Conservation (phyloP, 2,113 vertebrate species). For the Antennarius striatus region DNA sequence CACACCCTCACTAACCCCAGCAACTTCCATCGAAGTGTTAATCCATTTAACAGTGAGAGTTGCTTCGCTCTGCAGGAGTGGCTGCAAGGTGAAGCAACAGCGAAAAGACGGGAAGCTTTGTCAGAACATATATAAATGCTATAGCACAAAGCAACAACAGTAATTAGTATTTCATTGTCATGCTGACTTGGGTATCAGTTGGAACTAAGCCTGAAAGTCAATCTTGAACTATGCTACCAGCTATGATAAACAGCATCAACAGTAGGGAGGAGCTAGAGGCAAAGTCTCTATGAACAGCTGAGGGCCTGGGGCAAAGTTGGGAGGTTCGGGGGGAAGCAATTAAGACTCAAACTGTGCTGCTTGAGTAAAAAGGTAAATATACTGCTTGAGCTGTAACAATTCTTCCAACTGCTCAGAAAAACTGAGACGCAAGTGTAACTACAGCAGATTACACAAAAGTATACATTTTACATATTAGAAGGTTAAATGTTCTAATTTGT, state of each 20-base stretch:
- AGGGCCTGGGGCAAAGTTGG: slow-evolving; percentile 33
- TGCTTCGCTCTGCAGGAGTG: slow-evolving; percentile 42
- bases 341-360: background rate
- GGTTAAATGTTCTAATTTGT: no score
- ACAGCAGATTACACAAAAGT: no score
- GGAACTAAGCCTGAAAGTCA: slow-evolving; percentile 12
- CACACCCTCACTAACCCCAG: slow-evolving; percentile 36
- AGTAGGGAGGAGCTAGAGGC: slow-evolving; percentile 13
- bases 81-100: slow-evolving; percentile 37
- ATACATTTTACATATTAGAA: no score
- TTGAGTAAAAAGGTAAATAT: background rate
- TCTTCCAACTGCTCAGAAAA: no score
- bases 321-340: slow-evolving; percentile 1
- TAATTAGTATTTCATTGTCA: slow-evolving; percentile 52
- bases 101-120: slow-evolving; percentile 23
- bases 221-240: background rate
- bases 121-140: slow-evolving; percentile 47
- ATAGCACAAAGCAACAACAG: slow-evolving; percentile 32
- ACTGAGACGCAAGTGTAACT: no score
- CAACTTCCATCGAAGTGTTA: slow-evolving; percentile 65
- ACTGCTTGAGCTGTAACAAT: background rate
- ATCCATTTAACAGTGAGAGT: slow-evolving; percentile 67
- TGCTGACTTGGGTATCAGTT: slow-evolving; percentile 9
- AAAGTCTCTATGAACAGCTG: slow-evolving; percentile 14
- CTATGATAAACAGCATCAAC: background rate